A percentile compares a stretch with the other conserved stretches of the same genome.
These are phyloP conservation scores for Scaptomyza pallida DNA, from an alignment of 1,140 invertebrate species.

Conservation along the genomic window DNA sequence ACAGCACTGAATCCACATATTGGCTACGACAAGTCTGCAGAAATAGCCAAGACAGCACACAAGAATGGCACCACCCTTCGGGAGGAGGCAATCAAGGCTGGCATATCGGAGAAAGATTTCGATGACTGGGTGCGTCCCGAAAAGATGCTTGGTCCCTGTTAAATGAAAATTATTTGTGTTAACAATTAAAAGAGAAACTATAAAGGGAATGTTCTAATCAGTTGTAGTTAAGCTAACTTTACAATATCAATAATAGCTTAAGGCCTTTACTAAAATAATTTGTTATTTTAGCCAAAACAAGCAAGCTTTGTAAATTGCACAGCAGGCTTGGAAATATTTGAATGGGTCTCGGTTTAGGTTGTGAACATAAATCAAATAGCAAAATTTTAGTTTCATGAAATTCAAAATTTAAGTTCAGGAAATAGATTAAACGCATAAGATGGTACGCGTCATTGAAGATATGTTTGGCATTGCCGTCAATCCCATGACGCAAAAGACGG, in stretches of 20 bases:
- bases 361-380: constrained; percentile 1
- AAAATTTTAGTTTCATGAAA: constrained; percentile 20
- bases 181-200: constrained; percentile 6
- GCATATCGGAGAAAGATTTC: constrained; percentile 94
- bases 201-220: no score
- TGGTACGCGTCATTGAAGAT: constrained; percentile 78
- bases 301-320: not conserved
- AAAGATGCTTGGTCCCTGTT: constrained; percentile 97
- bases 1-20: constrained; percentile 99
- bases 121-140: constrained; percentile 96
- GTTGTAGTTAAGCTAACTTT: no score
- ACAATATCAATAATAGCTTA: no score
- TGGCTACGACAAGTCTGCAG: constrained; percentile 98
- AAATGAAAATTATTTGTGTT: constrained; percentile 64
- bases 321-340: constrained; percentile 16
- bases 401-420: constrained; percentile 38
- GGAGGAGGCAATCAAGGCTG: constrained; percentile 94
- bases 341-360: not conserved
- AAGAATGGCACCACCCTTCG: constrained; percentile 96
- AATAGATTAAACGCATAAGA: constrained; percentile 35
- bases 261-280: no score
- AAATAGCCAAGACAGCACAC: constrained; percentile 98
- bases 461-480: constrained; percentile 73
- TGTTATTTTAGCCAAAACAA: not conserved
- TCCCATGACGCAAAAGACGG: constrained; percentile 79